Percentiles rank a stretch among this genome's conserved stretches.
These are phyloP conservation scores for Drosophila setosimentum DNA, from an alignment of 2,888 invertebrate genomes.

Conservation along the genomic window DNA sequence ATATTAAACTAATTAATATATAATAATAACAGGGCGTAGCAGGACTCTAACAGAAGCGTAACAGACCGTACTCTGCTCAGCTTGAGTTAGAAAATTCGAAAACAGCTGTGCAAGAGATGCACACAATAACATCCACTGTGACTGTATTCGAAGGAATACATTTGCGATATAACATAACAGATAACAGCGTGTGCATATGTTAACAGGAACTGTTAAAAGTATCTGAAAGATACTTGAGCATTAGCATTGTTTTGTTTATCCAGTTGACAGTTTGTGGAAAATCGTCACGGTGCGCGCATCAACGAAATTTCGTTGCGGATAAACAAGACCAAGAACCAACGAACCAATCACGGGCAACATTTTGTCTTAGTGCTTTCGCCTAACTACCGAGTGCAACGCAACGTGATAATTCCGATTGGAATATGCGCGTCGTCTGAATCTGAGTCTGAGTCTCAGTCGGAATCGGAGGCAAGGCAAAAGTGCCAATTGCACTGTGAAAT, in stretches of 20 bases:
- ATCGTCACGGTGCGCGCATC: constrained; percentile 83
- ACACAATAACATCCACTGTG: constrained; percentile 9
- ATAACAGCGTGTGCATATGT: constrained; percentile 32
- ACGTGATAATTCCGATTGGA: constrained; percentile 54
- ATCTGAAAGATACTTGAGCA: constrained; percentile 53
- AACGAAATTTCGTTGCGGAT: constrained; percentile 70
- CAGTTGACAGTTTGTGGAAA: constrained; percentile 84
- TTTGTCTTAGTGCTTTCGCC: constrained; percentile 31
- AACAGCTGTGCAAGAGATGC: constrained; percentile 34
- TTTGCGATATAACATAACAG: constrained; percentile 6
- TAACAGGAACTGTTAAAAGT: constrained; percentile 51
- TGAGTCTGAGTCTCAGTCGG: constrained; percentile 41
- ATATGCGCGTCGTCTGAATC: constrained; percentile 49
- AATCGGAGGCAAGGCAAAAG: constrained; percentile 33
- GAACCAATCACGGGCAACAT: constrained; percentile 20
- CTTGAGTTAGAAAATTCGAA: constrained; percentile 6
- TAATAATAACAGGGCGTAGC: neutral
- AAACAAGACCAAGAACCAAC: constrained; percentile 20
- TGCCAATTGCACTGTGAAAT: constrained; percentile 50
- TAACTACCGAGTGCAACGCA: constrained; percentile 33
- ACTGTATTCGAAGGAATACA: constrained; percentile 1
- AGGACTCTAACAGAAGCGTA: neutral
- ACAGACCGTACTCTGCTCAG: neutral
- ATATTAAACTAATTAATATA: neutral
- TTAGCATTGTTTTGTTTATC: constrained; percentile 80